These are phyloP conservation scores for Trichechus manatus DNA, from an alignment of 2,113 vertebrate genomes.

Conservation along the genomic window DNA sequence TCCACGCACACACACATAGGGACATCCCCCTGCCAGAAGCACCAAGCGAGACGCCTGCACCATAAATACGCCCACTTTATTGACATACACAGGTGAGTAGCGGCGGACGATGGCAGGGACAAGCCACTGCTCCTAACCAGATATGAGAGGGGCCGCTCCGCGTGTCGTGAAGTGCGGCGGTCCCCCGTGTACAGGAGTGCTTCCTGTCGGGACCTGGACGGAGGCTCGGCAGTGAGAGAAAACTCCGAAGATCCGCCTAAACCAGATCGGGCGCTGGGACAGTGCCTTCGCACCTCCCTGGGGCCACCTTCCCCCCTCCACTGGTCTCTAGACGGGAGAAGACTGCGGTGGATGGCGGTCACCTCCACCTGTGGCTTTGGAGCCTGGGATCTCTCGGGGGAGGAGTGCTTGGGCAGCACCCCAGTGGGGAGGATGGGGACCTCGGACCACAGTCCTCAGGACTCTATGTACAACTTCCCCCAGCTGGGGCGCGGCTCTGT, in stretches of 20 bases:
- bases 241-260: slow-evolving; percentile 80
- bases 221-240: slow-evolving; percentile 66
- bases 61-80: slow-evolving; percentile 91
- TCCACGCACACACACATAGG: too few relatives aligned
- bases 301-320: not conserved
- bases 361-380: not conserved
- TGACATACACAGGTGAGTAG: slow-evolving; percentile 86
- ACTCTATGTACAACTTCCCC: slow-evolving; percentile 56
- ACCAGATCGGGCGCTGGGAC: slow-evolving; percentile 62
- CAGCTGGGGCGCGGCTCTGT: not conserved
- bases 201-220: slow-evolving; percentile 49
- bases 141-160: slow-evolving; percentile 82
- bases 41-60: slow-evolving; percentile 51
- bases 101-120: slow-evolving; percentile 78
- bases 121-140: slow-evolving; percentile 86
- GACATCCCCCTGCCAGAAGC: not conserved
- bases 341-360: not conserved
- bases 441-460: slow-evolving; percentile 14
- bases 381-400: not conserved
- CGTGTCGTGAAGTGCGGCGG: slow-evolving; percentile 85
- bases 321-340: not conserved
- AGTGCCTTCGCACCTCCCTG: slow-evolving; percentile 8
- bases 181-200: slow-evolving; percentile 65
- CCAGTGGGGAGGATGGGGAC: not conserved
- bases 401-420: too few relatives aligned